Conservation (phyloP, 2,888 invertebrate genomes). For the Syrista parreyssii region DNA sequence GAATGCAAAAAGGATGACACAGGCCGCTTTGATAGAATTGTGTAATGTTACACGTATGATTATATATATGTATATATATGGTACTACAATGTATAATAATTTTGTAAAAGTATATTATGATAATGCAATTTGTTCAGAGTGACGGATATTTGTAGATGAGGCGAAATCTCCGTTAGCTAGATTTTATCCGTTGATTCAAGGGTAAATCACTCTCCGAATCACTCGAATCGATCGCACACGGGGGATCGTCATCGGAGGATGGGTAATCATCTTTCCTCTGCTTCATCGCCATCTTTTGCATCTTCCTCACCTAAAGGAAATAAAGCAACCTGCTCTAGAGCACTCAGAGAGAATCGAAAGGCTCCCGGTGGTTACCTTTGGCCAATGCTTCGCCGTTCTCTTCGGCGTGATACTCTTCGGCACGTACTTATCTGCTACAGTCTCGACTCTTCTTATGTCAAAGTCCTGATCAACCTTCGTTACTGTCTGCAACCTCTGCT, state of each 20-base stretch:
- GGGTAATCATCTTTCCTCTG: slow-evolving; percentile 26
- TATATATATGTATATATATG: neutral
- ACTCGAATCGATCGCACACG: slow-evolving; percentile 41
- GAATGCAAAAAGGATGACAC: neutral
- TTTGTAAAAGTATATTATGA: slow-evolving; percentile 5
- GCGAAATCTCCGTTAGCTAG: slow-evolving; percentile 41
- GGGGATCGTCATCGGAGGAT: slow-evolving; percentile 37
- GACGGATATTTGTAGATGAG: neutral
- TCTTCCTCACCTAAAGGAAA: slow-evolving; percentile 24
- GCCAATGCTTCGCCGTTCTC: slow-evolving; percentile 38
- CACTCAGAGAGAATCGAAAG: neutral
- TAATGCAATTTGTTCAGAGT: neutral
- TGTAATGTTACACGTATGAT: neutral
- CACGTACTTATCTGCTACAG: slow-evolving; percentile 50
- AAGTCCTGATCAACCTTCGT: slow-evolving; percentile 69
- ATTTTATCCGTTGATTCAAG: slow-evolving; percentile 40
- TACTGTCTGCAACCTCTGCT: slow-evolving; percentile 67
- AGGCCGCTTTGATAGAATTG: neutral
- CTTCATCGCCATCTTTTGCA: slow-evolving; percentile 26
- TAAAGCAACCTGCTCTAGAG: neutral
- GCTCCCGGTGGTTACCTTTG: slow-evolving; percentile 32
- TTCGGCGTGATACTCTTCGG: slow-evolving; percentile 39
- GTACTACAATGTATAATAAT: slow-evolving; percentile 1
- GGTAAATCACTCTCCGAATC: slow-evolving; percentile 57
- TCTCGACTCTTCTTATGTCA: slow-evolving; percentile 66